Percentiles rank a stretch among this genome's conserved stretches.
These are phyloP conservation scores for Drosophila virilis DNA, from an alignment of 1,140 invertebrate species.

Conservation along the genomic window DNA sequence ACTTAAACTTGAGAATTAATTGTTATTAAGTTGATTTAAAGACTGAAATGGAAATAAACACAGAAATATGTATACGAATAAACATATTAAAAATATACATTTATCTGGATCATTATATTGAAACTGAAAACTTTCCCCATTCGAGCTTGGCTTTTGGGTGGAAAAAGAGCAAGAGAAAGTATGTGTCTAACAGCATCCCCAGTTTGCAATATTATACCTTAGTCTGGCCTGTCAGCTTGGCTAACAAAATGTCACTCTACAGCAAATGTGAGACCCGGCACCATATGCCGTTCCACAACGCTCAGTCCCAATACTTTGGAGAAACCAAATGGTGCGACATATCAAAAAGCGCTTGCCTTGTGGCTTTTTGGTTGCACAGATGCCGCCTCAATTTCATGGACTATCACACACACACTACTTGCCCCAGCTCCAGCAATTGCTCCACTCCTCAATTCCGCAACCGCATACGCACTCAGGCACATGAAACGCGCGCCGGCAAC, in stretches of 20 bases:
- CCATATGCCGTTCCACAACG: slow-evolving; percentile 4
- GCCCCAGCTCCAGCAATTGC: neutral
- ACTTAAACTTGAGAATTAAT: slow-evolving; percentile 20
- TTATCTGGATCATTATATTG: no score
- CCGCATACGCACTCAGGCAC: slow-evolving; percentile 42
- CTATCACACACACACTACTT: slow-evolving; percentile 18
- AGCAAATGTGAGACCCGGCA: no score
- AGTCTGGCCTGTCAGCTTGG: neutral
- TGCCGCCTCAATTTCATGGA: slow-evolving; percentile 63
- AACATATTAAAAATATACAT: neutral
- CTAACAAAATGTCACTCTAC: neutral
- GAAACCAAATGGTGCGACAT: slow-evolving; percentile 49
- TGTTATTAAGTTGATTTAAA: neutral
- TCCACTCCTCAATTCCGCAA: neutral
- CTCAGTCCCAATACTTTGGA: neutral
- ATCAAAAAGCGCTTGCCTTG: slow-evolving; percentile 29
- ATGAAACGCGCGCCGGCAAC: slow-evolving; percentile 71
- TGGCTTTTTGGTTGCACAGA: slow-evolving; percentile 42
- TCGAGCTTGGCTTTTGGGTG: no score
- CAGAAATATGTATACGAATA: neutral
- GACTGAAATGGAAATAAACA: slow-evolving; percentile 15
- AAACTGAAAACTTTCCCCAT: no score
- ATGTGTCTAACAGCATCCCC: no score
- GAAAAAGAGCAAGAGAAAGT: no score
- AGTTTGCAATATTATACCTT: no score